Conservation (phyloP, 2,113 vertebrate genomes). For the Sialia sialis region DNA sequence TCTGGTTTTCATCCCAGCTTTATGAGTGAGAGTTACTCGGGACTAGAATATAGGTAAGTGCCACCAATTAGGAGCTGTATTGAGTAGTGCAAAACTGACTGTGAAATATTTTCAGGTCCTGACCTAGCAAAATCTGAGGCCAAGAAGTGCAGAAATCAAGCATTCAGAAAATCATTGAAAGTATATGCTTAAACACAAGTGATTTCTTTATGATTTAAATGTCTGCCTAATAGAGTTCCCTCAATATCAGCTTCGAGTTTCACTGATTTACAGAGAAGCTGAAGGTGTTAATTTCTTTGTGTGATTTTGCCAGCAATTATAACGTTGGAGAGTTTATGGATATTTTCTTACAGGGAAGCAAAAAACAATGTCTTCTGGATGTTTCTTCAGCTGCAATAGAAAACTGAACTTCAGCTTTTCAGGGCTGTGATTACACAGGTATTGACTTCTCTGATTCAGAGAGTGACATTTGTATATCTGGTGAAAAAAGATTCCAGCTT, state of each 20-base stretch:
- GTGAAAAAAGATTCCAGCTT: not conserved
- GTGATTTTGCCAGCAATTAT: not conserved
- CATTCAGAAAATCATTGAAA: not conserved
- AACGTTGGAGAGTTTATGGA: not conserved
- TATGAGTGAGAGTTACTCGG: not conserved
- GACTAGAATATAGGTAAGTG: not conserved
- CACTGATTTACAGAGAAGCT: not conserved
- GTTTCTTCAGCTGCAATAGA: not conserved
- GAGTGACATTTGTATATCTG: not conserved
- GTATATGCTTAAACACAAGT: not conserved
- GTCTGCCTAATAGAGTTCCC: not conserved
- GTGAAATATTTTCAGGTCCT: not conserved
- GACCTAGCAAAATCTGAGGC: not conserved
- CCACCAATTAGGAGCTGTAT: rapidly evolving
- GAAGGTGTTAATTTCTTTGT: not conserved
- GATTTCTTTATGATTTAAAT: not conserved
- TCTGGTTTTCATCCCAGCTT: not conserved
- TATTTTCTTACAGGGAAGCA: not conserved
- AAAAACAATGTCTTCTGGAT: not conserved
- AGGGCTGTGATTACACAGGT: not conserved
- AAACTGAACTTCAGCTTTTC: not conserved
- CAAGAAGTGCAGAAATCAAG: not conserved
- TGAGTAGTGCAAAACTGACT: not conserved
- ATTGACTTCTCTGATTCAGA: not conserved
- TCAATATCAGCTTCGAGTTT: not conserved